Evolutionary conservation across 2,797 vertebrate species (phyloP), one percentile per base, ranked within the genome.

Genomic region (Syndactyla subalaris): DNA sequence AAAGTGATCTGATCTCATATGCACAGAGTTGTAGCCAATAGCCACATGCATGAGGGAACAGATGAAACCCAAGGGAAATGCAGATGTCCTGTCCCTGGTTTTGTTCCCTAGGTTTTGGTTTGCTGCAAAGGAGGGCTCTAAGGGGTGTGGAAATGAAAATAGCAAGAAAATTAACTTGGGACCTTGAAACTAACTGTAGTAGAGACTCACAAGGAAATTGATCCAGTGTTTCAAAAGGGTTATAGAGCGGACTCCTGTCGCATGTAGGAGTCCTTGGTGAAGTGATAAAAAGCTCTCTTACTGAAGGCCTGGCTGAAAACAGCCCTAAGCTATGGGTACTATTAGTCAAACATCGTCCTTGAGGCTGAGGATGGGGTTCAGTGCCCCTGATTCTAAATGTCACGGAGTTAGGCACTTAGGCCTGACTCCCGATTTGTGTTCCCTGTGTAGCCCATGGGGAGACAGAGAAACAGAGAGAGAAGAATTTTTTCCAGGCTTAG

Each of bases 31-130:
- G 86, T 87, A 96, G 92, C 90, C 81, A 93, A 95, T 92, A 95
- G 90, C 65, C 92, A 91, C 94, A 96, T 96, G 94, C 95, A 95
- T 96, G 95, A 96, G 75, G 93, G 91, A 94, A 95, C 90, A 94
- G 86, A 95, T 95, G 92, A 96, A 94, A 62, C 95, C 91, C 93
- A 94, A 92, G 94, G 95, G 96, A 94, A 96, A 95, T 92, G 81
- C 74, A 81, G 88, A 82, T 96, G 63, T 85, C 86, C 74, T 95
- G 92, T 95, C 90, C 63, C 90, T 82, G 45, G 38, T 77, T 93
- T 95, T 93, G 80, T 79, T 92, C 92, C 71, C 55, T 85, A 52
- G 71, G 30, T 63, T 94, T 85, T 91, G 80, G 80, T 76, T 95
- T 95, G 83, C 71, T 67, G 81, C 48, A 63, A 67, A 70, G 79